Conservation (phyloP, 1,140 invertebrate genomes). For the Philopotamus ludificatus region DNA sequence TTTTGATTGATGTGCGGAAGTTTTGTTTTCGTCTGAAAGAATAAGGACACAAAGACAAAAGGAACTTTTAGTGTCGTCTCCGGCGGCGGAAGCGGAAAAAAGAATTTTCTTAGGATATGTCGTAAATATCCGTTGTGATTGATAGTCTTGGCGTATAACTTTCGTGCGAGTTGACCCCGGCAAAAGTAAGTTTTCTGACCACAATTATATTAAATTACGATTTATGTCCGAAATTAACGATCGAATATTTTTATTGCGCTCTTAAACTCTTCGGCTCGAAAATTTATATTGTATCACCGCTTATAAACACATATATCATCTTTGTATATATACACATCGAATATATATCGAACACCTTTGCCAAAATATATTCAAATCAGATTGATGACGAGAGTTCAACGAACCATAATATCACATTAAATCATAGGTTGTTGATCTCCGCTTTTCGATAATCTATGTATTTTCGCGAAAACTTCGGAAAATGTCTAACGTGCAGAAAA, state of each 20-base stretch:
- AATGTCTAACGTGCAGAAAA: too few species aligned
- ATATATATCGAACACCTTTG: too few species aligned
- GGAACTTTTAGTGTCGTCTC: background rate
- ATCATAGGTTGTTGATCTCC: too few species aligned
- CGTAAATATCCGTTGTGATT: background rate
- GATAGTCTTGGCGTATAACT: background rate
- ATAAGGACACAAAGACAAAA: background rate
- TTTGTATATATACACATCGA: background rate
- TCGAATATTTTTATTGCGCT: too few species aligned
- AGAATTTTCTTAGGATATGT: background rate
- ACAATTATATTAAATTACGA: background rate
- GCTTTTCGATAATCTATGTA: too few species aligned
- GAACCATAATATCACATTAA: too few species aligned
- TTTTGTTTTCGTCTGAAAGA: background rate
- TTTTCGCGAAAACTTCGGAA: too few species aligned
- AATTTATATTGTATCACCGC: background rate
- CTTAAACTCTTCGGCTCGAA: background rate
- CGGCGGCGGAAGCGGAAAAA: background rate
- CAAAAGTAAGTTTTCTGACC: background rate
- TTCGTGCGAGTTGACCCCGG: background rate
- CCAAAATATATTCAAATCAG: too few species aligned
- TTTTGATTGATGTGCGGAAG: constrained; percentile 8
- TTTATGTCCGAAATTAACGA: too few species aligned
- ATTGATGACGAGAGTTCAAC: too few species aligned
- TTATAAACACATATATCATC: background rate